Evolutionary conservation across 2,888 invertebrate genomes (phyloP).

Genomic region (Cosmia trapezina): DNA sequence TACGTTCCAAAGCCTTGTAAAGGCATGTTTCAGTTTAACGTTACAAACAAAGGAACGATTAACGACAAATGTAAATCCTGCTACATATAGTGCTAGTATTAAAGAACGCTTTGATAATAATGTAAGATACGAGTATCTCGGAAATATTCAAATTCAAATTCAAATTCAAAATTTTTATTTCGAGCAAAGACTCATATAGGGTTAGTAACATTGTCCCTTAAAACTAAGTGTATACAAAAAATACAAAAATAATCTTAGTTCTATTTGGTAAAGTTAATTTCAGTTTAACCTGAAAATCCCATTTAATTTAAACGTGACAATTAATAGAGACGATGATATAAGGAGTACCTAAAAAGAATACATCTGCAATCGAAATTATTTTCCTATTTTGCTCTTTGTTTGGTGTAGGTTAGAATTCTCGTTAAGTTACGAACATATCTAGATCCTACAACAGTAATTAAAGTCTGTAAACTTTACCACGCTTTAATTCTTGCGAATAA

Average conservation of each 20-base stretch:
- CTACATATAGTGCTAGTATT: not conserved
- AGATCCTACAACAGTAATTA: conserved; percentile 24
- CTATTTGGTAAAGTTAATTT: not conserved
- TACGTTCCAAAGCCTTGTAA: conserved; percentile 28
- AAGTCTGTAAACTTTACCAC: conserved; percentile 37
- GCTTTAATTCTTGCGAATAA: conserved; percentile 33
- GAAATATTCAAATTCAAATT: too few relatives aligned
- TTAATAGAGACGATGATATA: not conserved
- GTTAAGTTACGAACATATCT: not conserved
- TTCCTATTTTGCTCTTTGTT: not conserved
- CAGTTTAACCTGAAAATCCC: not conserved
- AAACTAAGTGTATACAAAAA: too few relatives aligned
- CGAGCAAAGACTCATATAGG: too few relatives aligned
- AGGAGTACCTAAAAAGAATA: not conserved
- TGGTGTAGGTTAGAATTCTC: conserved; percentile 5
- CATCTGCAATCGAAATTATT: not conserved
- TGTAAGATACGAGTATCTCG: not conserved
- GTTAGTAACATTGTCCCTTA: too few relatives aligned
- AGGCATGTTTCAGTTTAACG: conserved; percentile 3
- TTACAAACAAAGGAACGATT: conserved; percentile 27
- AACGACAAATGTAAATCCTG: not conserved
- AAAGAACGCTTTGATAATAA: not conserved
- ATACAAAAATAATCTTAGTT: not conserved
- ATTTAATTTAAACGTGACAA: not conserved
- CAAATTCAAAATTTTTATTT: too few relatives aligned